Evolutionary conservation across 2,797 vertebrate genomes (phyloP).

Genomic region (Chrosomus eos): DNA sequence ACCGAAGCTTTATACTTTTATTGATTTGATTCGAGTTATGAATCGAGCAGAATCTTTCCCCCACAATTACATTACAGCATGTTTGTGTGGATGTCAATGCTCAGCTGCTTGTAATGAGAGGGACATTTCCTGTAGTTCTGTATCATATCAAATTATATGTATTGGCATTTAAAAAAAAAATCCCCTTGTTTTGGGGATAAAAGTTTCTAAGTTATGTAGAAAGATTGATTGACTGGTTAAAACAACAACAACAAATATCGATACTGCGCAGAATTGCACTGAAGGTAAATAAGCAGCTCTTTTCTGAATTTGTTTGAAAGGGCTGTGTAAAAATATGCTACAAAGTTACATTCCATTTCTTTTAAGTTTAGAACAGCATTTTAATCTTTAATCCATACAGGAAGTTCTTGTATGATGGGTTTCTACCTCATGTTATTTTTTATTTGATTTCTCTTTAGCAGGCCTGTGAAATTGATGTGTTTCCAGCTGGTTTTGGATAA

Average conservation of each 20-base stretch:
- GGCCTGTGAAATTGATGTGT: constrained; percentile 13
- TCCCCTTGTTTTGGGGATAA: not conserved
- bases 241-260: not conserved
- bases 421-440: constrained; percentile 26
- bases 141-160: not conserved
- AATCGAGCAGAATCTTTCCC: not conserved
- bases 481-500: constrained; percentile 1
- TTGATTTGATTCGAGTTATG: not conserved
- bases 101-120: not conserved
- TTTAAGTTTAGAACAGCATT: not conserved
- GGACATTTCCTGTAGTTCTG: not conserved
- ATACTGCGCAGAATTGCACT: constrained; percentile 21
- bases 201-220: constrained; percentile 14
- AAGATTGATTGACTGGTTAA: not conserved
- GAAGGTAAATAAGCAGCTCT: constrained; percentile 12
- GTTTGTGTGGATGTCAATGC: not conserved
- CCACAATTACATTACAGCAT: not conserved
- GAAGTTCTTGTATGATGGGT: constrained; percentile 7
- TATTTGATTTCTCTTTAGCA: constrained; percentile 31
- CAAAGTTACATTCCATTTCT: constrained; percentile 11
- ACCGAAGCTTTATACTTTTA: not conserved
- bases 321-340: not conserved
- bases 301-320: constrained; percentile 4
- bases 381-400: not conserved
- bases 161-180: not conserved